These are phyloP conservation scores for Drosophila tropicalis DNA, from an alignment of 1,140 invertebrate species.

Conservation along the genomic window DNA sequence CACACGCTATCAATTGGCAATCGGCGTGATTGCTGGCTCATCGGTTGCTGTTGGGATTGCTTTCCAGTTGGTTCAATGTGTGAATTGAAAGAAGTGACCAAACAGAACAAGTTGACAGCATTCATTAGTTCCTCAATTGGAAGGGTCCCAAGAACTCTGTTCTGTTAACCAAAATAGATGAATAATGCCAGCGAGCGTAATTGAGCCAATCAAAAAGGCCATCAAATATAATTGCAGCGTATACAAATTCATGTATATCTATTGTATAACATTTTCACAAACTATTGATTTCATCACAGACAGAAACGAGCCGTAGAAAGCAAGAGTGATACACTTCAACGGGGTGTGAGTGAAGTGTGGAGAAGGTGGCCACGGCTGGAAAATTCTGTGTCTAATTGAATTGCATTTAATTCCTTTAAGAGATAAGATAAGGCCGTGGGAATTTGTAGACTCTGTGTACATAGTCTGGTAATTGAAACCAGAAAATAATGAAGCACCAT, in stretches of 20 bases:
- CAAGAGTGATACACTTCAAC: neutral
- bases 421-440: slow-evolving; percentile 10
- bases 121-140: slow-evolving; percentile 2
- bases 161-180: slow-evolving; percentile 6
- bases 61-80: neutral
- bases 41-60: slow-evolving; percentile 18
- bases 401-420: slow-evolving; percentile 12
- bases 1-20: slow-evolving; percentile 24
- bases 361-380: neutral
- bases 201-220: slow-evolving; percentile 10
- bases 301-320: neutral
- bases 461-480: slow-evolving; percentile 11
- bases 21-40: slow-evolving; percentile 17
- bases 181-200: neutral
- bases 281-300: slow-evolving; percentile 8
- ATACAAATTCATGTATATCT: neutral
- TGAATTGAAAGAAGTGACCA: neutral
- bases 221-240: neutral
- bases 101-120: neutral
- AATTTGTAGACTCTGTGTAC: slow-evolving; percentile 1
- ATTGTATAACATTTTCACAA: slow-evolving; percentile 4
- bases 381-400: slow-evolving; percentile 2
- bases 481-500: neutral
- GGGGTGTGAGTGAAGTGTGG: neutral
- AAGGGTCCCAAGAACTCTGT: neutral